Percentiles rank a stretch among this genome's conserved stretches.
Conservation (phyloP, 2,113 vertebrate species). For the Chaetodon auriga region DNA sequence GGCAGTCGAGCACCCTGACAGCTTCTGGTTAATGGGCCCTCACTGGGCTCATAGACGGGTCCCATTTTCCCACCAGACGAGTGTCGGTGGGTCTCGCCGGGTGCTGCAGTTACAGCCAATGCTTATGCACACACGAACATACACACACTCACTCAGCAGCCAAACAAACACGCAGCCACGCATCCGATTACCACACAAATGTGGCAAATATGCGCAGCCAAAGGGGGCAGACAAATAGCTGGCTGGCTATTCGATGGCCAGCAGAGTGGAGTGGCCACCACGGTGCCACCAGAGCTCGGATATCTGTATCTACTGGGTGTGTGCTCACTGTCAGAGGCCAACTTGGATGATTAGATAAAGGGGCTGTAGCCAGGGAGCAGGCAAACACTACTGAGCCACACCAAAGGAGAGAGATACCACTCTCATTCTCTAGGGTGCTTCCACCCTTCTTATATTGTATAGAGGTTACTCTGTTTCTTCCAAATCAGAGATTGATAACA, state of each 20-base stretch:
- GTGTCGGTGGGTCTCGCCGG: slow-evolving; percentile 43
- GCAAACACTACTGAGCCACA: not conserved
- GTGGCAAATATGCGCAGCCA: slow-evolving; percentile 34
- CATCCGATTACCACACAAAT: slow-evolving; percentile 55
- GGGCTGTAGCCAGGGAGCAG: slow-evolving; percentile 19
- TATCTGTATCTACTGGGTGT: slow-evolving; percentile 42
- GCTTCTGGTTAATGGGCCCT: slow-evolving; percentile 73
- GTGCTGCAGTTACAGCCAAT: slow-evolving; percentile 53
- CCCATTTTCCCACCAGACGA: slow-evolving; percentile 65
- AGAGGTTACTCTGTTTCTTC: not conserved
- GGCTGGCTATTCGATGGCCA: not conserved
- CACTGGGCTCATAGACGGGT: slow-evolving; percentile 58
- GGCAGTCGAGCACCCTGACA: slow-evolving; percentile 57
- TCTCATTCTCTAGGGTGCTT: not conserved
- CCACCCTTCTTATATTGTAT: not conserved
- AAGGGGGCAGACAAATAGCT: slow-evolving; percentile 47
- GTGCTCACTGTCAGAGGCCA: slow-evolving; percentile 40
- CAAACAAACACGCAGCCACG: slow-evolving; percentile 26
- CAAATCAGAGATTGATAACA: not conserved
- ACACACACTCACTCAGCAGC: slow-evolving; percentile 22
- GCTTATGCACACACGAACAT: slow-evolving; percentile 7
- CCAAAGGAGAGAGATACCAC: not conserved
- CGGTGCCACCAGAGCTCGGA: slow-evolving; percentile 5
- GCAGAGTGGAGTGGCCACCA: slow-evolving; percentile 7
- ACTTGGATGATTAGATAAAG: slow-evolving; percentile 49